Evolutionary conservation across 2,888 invertebrate genomes (phyloP).

Genomic region (Agonopterix alstromeriana): DNA sequence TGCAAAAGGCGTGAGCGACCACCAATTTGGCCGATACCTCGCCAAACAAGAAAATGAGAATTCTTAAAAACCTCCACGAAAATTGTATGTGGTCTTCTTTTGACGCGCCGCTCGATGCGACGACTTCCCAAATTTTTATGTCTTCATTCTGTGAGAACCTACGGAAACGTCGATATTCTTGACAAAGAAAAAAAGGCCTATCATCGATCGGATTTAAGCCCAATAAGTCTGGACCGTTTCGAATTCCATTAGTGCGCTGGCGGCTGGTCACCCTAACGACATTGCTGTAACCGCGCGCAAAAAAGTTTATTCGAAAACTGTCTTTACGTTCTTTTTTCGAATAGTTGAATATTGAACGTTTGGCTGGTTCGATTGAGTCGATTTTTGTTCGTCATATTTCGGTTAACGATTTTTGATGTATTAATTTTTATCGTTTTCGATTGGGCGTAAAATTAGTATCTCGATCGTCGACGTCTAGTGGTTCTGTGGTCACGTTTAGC

Average conservation of each 20-base stretch:
- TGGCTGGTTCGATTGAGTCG: slow-evolving; percentile 31
- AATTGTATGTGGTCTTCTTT: slow-evolving; percentile 68
- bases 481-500: slow-evolving; percentile 59
- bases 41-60: slow-evolving; percentile 32
- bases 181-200: slow-evolving; percentile 31
- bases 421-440: slow-evolving; percentile 68
- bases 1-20: slow-evolving; percentile 66
- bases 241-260: slow-evolving; percentile 48
- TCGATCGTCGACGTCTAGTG: slow-evolving; percentile 46
- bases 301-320: slow-evolving; percentile 51
- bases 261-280: slow-evolving; percentile 62
- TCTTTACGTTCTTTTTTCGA: slow-evolving; percentile 49
- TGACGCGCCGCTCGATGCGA: slow-evolving; percentile 49
- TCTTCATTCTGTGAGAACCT: slow-evolving; percentile 71
- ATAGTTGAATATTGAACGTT: slow-evolving; percentile 34
- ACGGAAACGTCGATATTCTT: slow-evolving; percentile 34
- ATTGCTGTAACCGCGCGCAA: slow-evolving; percentile 59
- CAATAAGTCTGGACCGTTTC: slow-evolving; percentile 40
- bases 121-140: slow-evolving; percentile 63
- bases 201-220: slow-evolving; percentile 43
- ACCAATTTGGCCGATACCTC: slow-evolving; percentile 64
- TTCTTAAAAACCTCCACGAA: slow-evolving; percentile 45
- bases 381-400: slow-evolving; percentile 43
- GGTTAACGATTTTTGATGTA: slow-evolving; percentile 47
- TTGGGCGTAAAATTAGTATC: slow-evolving; percentile 70